Evolutionary conservation across 2,113 vertebrate species (phyloP).

Genomic region (Sylvilagus bachmani): DNA sequence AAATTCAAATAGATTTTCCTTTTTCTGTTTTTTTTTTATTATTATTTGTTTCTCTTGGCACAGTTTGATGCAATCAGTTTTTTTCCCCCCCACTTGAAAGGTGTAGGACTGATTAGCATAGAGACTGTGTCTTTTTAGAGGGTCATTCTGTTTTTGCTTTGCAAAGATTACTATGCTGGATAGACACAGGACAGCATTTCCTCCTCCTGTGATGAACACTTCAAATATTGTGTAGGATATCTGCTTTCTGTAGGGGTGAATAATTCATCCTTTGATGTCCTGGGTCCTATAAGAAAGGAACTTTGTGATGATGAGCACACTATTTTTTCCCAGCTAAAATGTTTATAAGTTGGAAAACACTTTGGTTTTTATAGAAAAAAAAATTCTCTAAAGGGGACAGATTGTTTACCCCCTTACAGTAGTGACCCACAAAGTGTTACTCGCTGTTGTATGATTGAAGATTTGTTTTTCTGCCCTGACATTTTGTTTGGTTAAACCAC

Average conservation of each 20-base stretch:
- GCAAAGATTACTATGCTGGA: slow-evolving; percentile 79
- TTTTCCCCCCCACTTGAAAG: slow-evolving; percentile 81
- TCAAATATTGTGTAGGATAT: slow-evolving; percentile 69
- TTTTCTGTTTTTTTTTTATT: slow-evolving; percentile 73
- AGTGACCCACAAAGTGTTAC: neutral
- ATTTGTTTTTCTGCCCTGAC: neutral
- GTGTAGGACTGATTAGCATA: slow-evolving; percentile 84
- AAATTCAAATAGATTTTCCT: slow-evolving; percentile 83
- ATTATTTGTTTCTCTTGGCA: slow-evolving; percentile 85
- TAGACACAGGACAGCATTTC: slow-evolving; percentile 75
- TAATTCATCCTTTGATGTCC: slow-evolving; percentile 65
- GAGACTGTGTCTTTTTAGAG: slow-evolving; percentile 80
- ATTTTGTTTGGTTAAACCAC: neutral
- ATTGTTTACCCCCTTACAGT: neutral
- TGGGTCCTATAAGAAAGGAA: slow-evolving; percentile 37
- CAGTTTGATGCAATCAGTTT: slow-evolving; percentile 84
- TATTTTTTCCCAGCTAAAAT: slow-evolving; percentile 39
- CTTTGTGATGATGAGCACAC: neutral
- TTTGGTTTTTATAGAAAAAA: slow-evolving; percentile 25
- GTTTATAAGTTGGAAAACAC: slow-evolving; percentile 43
- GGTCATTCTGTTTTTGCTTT: slow-evolving; percentile 79
- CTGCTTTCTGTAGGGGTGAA: slow-evolving; percentile 67
- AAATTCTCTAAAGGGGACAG: neutral
- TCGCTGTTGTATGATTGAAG: neutral
- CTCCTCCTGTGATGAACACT: slow-evolving; percentile 53